These are phyloP conservation scores for Drosophila paucipuncta DNA, from an alignment of 2,888 invertebrate species.

Conservation along the genomic window DNA sequence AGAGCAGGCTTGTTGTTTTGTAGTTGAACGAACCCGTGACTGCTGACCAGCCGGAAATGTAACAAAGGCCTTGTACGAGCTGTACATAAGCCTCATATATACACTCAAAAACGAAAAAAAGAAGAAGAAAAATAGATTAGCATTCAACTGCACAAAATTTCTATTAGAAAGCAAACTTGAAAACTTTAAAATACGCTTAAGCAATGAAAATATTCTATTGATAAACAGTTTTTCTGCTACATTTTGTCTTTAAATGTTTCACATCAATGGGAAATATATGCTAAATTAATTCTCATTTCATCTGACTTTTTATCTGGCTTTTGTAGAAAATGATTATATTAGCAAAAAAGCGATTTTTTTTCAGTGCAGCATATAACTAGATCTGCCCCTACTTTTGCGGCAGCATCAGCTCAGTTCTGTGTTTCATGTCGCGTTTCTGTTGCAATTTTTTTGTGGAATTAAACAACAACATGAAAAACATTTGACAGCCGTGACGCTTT, in stretches of 20 bases:
- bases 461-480: constrained; percentile 38
- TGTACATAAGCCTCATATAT: constrained; percentile 20
- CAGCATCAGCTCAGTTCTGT: constrained; percentile 24
- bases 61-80: constrained; percentile 30
- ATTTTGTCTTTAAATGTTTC: neutral
- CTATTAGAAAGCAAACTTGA: neutral
- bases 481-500: constrained; percentile 45
- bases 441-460: constrained; percentile 39
- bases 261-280: neutral
- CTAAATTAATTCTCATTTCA: neutral
- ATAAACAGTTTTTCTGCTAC: neutral
- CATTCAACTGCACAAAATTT: neutral
- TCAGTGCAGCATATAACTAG: constrained; percentile 25
- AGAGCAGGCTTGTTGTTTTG: constrained; percentile 19
- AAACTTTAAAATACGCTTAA: neutral
- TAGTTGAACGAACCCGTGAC: constrained; percentile 38
- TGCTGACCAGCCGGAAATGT: constrained; percentile 49
- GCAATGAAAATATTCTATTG: neutral
- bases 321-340: neutral
- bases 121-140: neutral
- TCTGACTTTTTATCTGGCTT: neutral
- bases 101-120: neutral
- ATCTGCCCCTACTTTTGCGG: neutral
- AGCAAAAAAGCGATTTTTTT: neutral
- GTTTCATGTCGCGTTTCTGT: constrained; percentile 37